Base-by-base conservation (phyloP, 2,888 invertebrate species). In the Vanessa cardui region DNA sequence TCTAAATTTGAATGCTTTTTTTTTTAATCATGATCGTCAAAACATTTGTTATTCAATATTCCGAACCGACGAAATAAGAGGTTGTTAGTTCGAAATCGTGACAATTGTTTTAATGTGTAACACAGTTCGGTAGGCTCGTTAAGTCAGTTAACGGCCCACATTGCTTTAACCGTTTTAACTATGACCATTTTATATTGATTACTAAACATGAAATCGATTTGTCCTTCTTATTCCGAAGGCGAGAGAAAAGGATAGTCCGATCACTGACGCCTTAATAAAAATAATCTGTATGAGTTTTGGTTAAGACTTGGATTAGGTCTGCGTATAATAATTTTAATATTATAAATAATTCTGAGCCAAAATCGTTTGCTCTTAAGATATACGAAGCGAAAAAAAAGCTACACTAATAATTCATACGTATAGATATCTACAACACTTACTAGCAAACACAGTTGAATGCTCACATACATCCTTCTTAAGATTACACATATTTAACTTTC, bases 1-100 rank as follows among this genome's bases (percentile, higher is more conserved):
- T 39, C 33, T 12, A 0, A 39, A 39, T 39, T 39, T 39, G 26
- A 26, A 26, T 26, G 39, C 3, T 39, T 12, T 16, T 9, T 20
- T 45, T 9, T 47, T n/a, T 12, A 18, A 60, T 18, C 5, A 15
- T 65, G 1, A 54, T 33, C 31, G 18, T 52, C 49, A 44, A 60
- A 45, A 54, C n/a, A 47, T 46, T 33, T 54, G 54, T 61, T 52
- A 39, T 21, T 33, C 54, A 66, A 54, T 52, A 52, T 47, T 61
- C 60, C 56, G 46, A 52, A 66, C 39, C 59, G 31, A 52, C 26
- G 18, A 64, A 62, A 65, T 62, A 45, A 52, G 54, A 62, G 50
- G 58, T 67, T 46, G 60, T 47, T 45, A 69, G 61, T 69, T 65
- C 56, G 31, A 58, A 65, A 58, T 61, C 69, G 69, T 69, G 65